Base-by-base conservation (phyloP, 2,888 invertebrate genomes). In the Temnothorax rugatulus region DNA sequence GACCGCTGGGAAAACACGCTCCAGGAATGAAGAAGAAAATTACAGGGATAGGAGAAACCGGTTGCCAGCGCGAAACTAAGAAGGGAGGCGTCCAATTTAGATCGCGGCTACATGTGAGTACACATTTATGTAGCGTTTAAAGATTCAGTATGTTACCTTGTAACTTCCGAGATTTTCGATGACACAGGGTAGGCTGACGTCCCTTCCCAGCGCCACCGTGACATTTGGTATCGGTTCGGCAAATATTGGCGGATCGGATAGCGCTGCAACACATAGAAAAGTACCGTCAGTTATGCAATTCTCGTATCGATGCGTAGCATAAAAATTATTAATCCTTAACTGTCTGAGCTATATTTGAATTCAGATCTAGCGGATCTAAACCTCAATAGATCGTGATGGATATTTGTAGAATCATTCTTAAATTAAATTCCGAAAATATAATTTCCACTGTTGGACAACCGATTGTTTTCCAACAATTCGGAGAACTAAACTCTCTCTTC, bases 191-290 rank as follows among this genome's bases (percentile, higher is more conserved):
- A 98, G 96, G 94, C 97, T 98, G 90, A 98, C 98, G 95, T 98
- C 98, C 91, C 98, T 96, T 89, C 98, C 98, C 79, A 98, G 96
- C 71, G 98, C 98, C 90, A 98, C 98, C 25, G 98, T 98, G 92
- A 98, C 98, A 95, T 98, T 98, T 71, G 98, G 98, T 92, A 98
- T 98, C 76, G 98, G 98, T 95, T 98, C 98, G 50, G 98, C 97
- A 94, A 98, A 98, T 93, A 97, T 97, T 29, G 98, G 98, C 92
- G 97, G 97, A 94, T 98, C 97, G 91, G 98, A 97, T 95, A 98
- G 96, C 86, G 98, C 98, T 98, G 96, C 82, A 95, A 96, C 93
- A 91, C 93, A 92, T 91, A 91, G 87, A 77, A 25, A 68, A 8
- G 1, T 38, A 11, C 4, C 3, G 11, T 69, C 13, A 59, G 15